phyloP scores from a whole-genome alignment of 2,113 vertebrate species.

The Heterocephalus glaber region DNA sequence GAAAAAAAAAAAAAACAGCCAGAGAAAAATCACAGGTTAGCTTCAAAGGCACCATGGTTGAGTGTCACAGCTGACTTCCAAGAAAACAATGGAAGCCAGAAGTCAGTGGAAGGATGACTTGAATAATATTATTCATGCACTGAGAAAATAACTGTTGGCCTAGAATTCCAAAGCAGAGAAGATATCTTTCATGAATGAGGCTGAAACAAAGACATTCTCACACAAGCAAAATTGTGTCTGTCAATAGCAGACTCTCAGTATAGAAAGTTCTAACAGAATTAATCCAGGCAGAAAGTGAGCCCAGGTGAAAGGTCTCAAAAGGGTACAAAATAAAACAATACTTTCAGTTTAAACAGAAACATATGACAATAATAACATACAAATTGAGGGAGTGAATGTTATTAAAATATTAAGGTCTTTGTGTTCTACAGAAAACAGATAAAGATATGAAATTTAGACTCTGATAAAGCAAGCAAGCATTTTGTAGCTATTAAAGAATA shows the following conservation, averaged over 20 bases:
- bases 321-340: not conserved
- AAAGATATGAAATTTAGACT: not conserved
- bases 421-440: not conserved
- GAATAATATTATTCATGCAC: not conserved
- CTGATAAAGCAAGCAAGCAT: not conserved
- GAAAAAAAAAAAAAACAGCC: not conserved
- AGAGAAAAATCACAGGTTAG: not conserved
- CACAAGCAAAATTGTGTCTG: not conserved
- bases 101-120: not conserved
- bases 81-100: not conserved
- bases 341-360: slow-evolving; percentile 14
- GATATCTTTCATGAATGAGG: not conserved
- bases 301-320: not conserved
- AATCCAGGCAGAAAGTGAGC: not conserved
- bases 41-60: not conserved
- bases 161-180: slow-evolving; percentile 19
- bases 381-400: not conserved
- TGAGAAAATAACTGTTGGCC: not conserved
- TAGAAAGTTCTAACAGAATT: slow-evolving; percentile 1
- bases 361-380: not conserved
- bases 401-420: not conserved
- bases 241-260: not conserved
- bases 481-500: not conserved
- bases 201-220: slow-evolving; percentile 9
- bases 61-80: not conserved